These are phyloP conservation scores for Zophobas morio DNA, from an alignment of 1,140 invertebrate genomes.

Conservation along the genomic window DNA sequence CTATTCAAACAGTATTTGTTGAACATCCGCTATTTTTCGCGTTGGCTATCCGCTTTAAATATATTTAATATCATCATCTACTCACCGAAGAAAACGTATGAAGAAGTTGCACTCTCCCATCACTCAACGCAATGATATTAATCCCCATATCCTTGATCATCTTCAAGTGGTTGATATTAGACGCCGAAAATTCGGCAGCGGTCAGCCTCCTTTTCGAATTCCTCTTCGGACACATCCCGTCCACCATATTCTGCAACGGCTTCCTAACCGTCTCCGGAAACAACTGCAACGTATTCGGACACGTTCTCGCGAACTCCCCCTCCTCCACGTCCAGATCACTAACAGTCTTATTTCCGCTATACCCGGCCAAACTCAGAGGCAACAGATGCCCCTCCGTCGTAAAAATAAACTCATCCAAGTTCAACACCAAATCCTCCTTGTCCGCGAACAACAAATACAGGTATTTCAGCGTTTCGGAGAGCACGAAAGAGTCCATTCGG, in stretches of 20 bases:
- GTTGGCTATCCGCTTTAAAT: not conserved
- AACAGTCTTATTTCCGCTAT: constrained; percentile 51
- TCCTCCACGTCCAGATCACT: constrained; percentile 66
- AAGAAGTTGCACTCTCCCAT: constrained; percentile 92
- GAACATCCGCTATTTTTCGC: not conserved
- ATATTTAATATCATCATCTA: constrained; percentile 47
- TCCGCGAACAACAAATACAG: constrained; percentile 95
- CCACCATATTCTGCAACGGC: constrained; percentile 89
- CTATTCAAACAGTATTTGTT: too few relatives aligned
- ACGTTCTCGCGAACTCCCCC: constrained; percentile 81
- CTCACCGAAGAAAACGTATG: constrained; percentile 88
- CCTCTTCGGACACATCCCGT: constrained; percentile 82
- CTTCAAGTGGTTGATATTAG: constrained; percentile 91
- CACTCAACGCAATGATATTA: constrained; percentile 86
- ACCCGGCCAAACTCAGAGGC: constrained; percentile 82
- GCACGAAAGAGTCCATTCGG: constrained; percentile 98
- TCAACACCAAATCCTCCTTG: constrained; percentile 87
- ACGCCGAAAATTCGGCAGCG: constrained; percentile 85
- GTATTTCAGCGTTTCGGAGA: constrained; percentile 99
- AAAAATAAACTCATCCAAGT: constrained; percentile 97
- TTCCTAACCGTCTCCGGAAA: constrained; percentile 84
- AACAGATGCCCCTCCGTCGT: constrained; percentile 98
- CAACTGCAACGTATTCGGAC: constrained; percentile 88
- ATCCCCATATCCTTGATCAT: constrained; percentile 96
- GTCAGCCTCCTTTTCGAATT: constrained; percentile 74